These are phyloP conservation scores for Escarpia spicata DNA, from an alignment of 2,888 invertebrate species.

Conservation along the genomic window DNA sequence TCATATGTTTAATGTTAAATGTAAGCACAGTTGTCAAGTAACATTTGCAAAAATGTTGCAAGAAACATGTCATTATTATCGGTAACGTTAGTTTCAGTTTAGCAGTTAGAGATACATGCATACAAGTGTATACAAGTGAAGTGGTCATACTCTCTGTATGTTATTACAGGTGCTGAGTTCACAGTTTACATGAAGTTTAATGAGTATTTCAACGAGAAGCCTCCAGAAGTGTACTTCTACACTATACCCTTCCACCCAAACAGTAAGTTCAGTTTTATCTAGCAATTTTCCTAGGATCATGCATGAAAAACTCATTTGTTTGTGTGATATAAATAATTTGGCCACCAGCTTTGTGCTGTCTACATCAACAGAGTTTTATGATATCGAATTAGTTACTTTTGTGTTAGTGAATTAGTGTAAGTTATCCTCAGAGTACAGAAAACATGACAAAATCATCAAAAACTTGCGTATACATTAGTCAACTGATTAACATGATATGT, in stretches of 20 bases:
- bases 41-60: not conserved
- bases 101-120: too few species aligned
- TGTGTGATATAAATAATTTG: not conserved
- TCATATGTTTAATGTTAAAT: not conserved
- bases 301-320: not conserved
- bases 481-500: too few species aligned
- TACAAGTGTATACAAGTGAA: not conserved
- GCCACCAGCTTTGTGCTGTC: not conserved
- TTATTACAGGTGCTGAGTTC: slow-evolving; percentile 58
- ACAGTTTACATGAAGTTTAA: slow-evolving; percentile 60
- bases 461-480: too few species aligned
- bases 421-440: too few species aligned
- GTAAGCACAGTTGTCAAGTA: not conserved
- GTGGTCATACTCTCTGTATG: not conserved
- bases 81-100: not conserved
- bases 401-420: too few species aligned
- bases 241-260: slow-evolving; percentile 64
- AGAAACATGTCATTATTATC: not conserved
- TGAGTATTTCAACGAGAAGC: slow-evolving; percentile 56
- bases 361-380: not conserved
- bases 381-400: too few species aligned
- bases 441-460: too few species aligned
- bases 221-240: slow-evolving; percentile 61
- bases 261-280: slow-evolving; percentile 48
- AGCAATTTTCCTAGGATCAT: not conserved